Percentiles rank a stretch among this genome's conserved stretches.
Evolutionary conservation across 2,888 invertebrate species (phyloP).

Genomic region (Ecliptopera silaceata): DNA sequence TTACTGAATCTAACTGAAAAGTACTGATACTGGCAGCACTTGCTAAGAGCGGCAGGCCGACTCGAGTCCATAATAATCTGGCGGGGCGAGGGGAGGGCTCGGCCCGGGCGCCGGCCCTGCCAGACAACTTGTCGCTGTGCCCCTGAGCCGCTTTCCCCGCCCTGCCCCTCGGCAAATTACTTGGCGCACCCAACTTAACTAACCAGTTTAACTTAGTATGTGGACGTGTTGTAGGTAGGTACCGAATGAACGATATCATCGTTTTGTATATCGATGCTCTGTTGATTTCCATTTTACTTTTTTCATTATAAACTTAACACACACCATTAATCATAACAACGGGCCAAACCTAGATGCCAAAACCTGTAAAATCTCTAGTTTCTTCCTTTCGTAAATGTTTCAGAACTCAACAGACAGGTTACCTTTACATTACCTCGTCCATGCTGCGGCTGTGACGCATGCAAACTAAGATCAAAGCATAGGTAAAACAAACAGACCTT

Average conservation of each 20-base stretch:
- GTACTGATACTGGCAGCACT: constrained; percentile 11
- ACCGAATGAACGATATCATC: constrained; percentile 41
- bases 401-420: too few relatives aligned
- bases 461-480: too few relatives aligned
- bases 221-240: constrained; percentile 41
- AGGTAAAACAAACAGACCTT: too few relatives aligned
- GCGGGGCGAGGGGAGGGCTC: constrained; percentile 39
- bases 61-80: constrained; percentile 61
- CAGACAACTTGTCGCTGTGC: constrained; percentile 81
- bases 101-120: constrained; percentile 55
- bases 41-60: constrained; percentile 20
- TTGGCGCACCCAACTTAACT: constrained; percentile 62
- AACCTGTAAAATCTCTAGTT: too few relatives aligned
- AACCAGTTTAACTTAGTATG: constrained; percentile 53
- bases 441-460: too few relatives aligned
- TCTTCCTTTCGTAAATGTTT: too few relatives aligned
- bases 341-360: too few relatives aligned
- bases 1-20: not conserved
- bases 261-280: constrained; percentile 26
- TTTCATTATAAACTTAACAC: not conserved
- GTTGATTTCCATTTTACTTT: constrained; percentile 3
- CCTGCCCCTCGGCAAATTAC: constrained; percentile 52
- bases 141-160: constrained; percentile 48
- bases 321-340: too few relatives aligned
- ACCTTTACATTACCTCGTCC: too few relatives aligned